phyloP scores from a whole-genome alignment of 2,113 vertebrate genomes.

The Oceanites oceanicus region DNA sequence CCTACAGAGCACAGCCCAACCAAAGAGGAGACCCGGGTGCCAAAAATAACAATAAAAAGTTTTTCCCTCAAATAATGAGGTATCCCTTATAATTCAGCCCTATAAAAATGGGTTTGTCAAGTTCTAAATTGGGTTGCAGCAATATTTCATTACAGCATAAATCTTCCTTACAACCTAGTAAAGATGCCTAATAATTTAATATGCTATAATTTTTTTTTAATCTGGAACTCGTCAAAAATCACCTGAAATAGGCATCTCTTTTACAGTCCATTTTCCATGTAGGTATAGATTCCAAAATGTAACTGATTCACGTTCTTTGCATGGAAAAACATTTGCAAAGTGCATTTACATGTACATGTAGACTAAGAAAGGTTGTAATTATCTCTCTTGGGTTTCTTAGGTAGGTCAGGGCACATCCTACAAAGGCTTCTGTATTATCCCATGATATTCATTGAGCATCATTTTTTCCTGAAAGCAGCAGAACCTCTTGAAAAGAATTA shows the following conservation, averaged over 20 bases:
- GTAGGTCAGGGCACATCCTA: conserved; percentile 6
- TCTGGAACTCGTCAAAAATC: conserved; percentile 52
- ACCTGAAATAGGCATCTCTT: conserved; percentile 35
- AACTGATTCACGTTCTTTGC: conserved; percentile 19
- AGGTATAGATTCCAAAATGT: conserved; percentile 27
- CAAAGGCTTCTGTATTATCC: background rate
- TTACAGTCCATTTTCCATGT: conserved; percentile 20
- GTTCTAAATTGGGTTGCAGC: conserved; percentile 67
- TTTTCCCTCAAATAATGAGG: conserved; percentile 40
- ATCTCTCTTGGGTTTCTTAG: background rate
- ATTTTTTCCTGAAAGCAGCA: background rate
- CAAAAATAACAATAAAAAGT: conserved; percentile 41
- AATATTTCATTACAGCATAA: conserved; percentile 74
- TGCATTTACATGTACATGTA: background rate
- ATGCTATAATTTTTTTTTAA: conserved; percentile 35
- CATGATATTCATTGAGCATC: background rate
- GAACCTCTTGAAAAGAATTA: background rate
- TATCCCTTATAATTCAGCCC: conserved; percentile 56
- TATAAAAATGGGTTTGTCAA: conserved; percentile 69
- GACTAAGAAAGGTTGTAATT: conserved; percentile 5
- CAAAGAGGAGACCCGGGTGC: background rate
- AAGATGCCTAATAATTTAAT: conserved; percentile 72
- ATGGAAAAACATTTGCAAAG: background rate
- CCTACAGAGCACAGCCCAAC: conserved; percentile 31
- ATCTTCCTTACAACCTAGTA: conserved; percentile 63